Base-by-base conservation (phyloP, 2,797 vertebrate species). In the Gephyroberyx darwinii region DNA sequence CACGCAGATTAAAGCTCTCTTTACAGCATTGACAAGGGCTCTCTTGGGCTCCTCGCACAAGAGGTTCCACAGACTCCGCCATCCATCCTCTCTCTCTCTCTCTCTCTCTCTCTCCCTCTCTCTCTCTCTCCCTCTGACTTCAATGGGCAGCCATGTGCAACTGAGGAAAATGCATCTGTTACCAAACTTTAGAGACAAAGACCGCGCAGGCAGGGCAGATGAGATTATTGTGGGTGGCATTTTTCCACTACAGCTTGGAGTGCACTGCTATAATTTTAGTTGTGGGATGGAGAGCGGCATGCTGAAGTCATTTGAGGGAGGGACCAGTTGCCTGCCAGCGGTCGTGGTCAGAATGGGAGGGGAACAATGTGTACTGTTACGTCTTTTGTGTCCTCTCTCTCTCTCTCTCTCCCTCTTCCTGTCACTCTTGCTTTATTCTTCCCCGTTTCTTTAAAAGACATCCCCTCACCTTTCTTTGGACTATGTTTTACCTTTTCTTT, bases 221-320 rank as follows among this genome's bases (percentile, higher is more conserved):
- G 80, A 89, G 86, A 93, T 94, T 94, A 93, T 89, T 86, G 76
- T 89, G 90, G 89, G 88, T 94, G 91, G 90, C 90, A 88, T 90
- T 93, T 94, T 94, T 94, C 93, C 91, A 93, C 92, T 93, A 93
- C 77, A 81, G 89, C 87, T 88, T 72, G 55, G 77, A 89, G 89
- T 60, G 79, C 82, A 65, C 80, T 64, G 84, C 92, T 93, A 78
- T 92, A 93, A 94, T 95, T 93, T 95, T 91, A 94, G 94, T 94
- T 93, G 90, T 88, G 92, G 92, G 87, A 88, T 90, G 89, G 90
- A 88, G 91, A 86, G 87, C 87, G 86, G 89, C 91, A 93, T 94
- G 93, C 86, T 93, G 94, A 95, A 95, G 91, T 94, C 93, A 94
- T 94, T 93, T 93, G 89, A 94, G 91, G 92, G 91, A 91, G 90